Percentiles rank a stretch among this genome's conserved stretches.
These are phyloP conservation scores for Neodontobutis hainanensis DNA, from an alignment of 2,113 vertebrate species.

Conservation along the genomic window DNA sequence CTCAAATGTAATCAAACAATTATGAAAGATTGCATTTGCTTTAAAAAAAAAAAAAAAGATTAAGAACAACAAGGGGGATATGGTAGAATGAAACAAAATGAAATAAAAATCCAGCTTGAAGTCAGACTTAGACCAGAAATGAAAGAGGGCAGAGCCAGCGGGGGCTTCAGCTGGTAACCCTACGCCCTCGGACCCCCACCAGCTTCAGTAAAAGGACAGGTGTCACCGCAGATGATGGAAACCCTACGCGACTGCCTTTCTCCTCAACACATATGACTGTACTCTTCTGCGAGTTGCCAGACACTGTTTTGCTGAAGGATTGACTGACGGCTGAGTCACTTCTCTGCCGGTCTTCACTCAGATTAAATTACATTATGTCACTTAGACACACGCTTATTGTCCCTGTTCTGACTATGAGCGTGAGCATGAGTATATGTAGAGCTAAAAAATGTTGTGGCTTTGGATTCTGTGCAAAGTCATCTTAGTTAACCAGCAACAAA, in stretches of 20 bases:
- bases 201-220: constrained; percentile 54
- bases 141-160: constrained; percentile 42
- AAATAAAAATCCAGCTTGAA: neutral
- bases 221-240: constrained; percentile 52
- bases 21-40: no score
- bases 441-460: neutral
- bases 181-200: constrained; percentile 66
- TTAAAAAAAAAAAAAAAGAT: no score
- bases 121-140: constrained; percentile 44
- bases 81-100: neutral
- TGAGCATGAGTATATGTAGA: neutral
- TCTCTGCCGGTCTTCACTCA: constrained; percentile 41
- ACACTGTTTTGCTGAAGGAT: constrained; percentile 52
- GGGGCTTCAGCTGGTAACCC: constrained; percentile 67
- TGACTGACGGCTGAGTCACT: constrained; percentile 45
- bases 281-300: constrained; percentile 40
- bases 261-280: constrained; percentile 55
- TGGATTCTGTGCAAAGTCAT: no score
- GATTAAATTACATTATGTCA: constrained; percentile 59
- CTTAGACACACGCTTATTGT: constrained; percentile 7
- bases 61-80: no score
- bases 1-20: no score
- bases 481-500: no score
- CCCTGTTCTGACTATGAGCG: constrained; percentile 13
- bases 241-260: constrained; percentile 62